Evolutionary conservation across 2,113 vertebrate genomes (phyloP).

Genomic region (Nicator chloris): DNA sequence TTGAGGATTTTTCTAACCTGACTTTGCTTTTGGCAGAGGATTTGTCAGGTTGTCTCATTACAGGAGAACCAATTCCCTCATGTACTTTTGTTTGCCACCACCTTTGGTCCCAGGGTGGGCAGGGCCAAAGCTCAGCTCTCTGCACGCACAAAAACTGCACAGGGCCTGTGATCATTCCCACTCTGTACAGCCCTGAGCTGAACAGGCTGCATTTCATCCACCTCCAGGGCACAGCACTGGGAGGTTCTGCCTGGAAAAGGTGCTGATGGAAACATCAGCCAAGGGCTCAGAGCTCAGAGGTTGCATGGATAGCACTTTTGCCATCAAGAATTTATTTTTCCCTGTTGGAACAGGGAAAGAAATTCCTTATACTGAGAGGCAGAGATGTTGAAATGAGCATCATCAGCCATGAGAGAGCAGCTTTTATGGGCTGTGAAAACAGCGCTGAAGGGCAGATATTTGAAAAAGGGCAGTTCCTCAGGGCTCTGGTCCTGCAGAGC

Average conservation of each 20-base stretch:
- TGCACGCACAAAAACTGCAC: neutral
- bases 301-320: neutral
- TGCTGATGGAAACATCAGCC: neutral
- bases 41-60: neutral
- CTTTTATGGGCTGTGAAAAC: neutral
- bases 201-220: neutral
- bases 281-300: neutral
- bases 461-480: neutral
- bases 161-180: neutral
- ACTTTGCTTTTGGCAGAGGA: neutral
- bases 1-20: neutral
- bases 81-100: neutral
- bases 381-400: neutral
- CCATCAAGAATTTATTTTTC: neutral
- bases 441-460: neutral
- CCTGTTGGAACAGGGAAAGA: neutral
- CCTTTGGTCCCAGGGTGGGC: neutral
- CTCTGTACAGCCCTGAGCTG: fast-evolving
- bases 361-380: neutral
- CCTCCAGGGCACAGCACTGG: neutral
- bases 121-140: neutral
- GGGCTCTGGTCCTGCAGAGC: neutral
- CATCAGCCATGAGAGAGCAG: neutral
- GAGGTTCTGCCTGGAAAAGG: neutral
- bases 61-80: neutral